Base-by-base conservation (phyloP, 2,888 invertebrate genomes). In the Caprella mutica region DNA sequence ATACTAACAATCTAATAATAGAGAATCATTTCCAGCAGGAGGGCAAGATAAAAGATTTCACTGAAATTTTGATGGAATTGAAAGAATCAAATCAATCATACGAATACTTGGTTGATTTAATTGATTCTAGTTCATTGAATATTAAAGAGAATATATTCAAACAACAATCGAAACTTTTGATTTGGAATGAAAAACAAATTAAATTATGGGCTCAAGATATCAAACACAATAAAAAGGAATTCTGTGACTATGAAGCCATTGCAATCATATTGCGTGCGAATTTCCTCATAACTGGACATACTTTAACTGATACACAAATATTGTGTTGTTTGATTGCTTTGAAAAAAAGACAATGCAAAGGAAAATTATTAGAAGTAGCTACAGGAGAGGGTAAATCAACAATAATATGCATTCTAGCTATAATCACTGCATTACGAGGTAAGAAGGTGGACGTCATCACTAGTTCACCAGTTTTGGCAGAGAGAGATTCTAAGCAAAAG, bases 401-500 rank as follows among this genome's bases (percentile, higher is more conserved):
- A 14, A 40, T 40, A 5, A 40, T 40, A 17, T 40, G 8, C n/a
- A 14, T 40, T n/a, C n/a, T 40, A 14, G 40, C 40, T 21, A 40
- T 40, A n/a, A 40, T 40, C 6, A 8, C 19, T 40, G 40, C 40
- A 5, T 14, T 40, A 21, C 6, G 40, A 40, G 40, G 40, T 21
- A n/a, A 5, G 8, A 5, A 40, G 19, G 40, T 40, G 6, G 40
- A 40, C n/a, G 40, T 40, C n/a, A 14, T 40, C 40, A 40, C 40
- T 5, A 40, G 40, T n/a, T 40, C 40, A 14, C 40, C 40, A 40
- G 40, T 40, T 40, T n/a, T 40, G n/a, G 40, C 40, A 21, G 40
- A 40, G n/a, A 40, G 40, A 40, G 40, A 40, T 40, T n/a, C 40
- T 21, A 40, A 40, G n/a, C 40, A 40, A n/a, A 5, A 40, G n/a